Conservation (phyloP, 1,140 invertebrate species). For the Mamestra configurata region DNA sequence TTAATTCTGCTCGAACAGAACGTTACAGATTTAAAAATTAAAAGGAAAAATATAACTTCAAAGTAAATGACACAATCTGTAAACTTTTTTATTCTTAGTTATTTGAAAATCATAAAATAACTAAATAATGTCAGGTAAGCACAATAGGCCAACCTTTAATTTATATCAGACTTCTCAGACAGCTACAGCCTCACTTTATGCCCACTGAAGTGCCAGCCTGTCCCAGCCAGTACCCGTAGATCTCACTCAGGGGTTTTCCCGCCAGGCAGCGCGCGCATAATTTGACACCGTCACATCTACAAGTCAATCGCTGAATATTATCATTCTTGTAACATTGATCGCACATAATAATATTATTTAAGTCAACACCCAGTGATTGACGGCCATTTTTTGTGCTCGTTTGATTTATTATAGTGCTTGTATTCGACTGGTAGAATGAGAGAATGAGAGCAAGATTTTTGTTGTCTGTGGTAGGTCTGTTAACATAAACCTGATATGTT, state of each 20-base stretch:
- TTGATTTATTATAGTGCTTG: slow-evolving; percentile 1
- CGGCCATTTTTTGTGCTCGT: neutral
- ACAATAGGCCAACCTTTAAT: too few species aligned
- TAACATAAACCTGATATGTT: neutral
- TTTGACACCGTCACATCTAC: slow-evolving; percentile 21
- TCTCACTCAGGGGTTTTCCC: slow-evolving; percentile 23
- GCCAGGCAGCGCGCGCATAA: neutral
- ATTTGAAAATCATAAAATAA: too few species aligned
- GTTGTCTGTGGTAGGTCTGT: neutral
- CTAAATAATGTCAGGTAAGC: too few species aligned
- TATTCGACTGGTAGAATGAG: neutral
- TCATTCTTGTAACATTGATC: neutral
- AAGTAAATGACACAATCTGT: too few species aligned
- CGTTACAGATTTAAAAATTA: too few species aligned
- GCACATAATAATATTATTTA: slow-evolving; percentile 1
- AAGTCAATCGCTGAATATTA: slow-evolving; percentile 24
- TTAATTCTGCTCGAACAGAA: too few species aligned
- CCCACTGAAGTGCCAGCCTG: neutral
- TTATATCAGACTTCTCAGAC: too few species aligned
- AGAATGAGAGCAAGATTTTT: neutral
- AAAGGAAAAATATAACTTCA: too few species aligned
- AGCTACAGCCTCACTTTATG: too few species aligned
- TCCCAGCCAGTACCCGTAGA: neutral
- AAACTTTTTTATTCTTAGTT: too few species aligned
- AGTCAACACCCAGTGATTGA: slow-evolving; percentile 4